These are phyloP conservation scores for Delichon dasypus DNA, from an alignment of 2,797 vertebrate genomes.

Conservation along the genomic window DNA sequence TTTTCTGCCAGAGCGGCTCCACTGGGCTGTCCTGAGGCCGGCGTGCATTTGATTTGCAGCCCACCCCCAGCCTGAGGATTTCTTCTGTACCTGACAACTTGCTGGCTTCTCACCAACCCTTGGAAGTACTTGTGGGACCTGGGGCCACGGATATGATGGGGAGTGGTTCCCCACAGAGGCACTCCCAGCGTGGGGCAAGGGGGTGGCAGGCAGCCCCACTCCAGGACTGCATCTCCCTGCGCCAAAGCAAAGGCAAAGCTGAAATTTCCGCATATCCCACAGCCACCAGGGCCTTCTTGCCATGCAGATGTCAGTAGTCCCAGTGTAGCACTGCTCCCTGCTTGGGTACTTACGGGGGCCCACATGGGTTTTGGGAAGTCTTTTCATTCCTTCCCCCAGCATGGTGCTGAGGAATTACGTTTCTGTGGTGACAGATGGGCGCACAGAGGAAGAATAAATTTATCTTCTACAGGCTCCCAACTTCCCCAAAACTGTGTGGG, in stretches of 20 bases:
- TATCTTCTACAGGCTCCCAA: background rate
- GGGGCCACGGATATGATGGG: background rate
- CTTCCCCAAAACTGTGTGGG: background rate
- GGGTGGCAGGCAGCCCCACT: background rate
- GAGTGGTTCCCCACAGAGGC: background rate
- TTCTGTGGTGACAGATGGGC: background rate
- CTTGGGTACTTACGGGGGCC: background rate
- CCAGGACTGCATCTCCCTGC: rapidly evolving
- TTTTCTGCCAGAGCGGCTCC: background rate
- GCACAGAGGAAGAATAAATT: background rate
- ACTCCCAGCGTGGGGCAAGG: rapidly evolving
- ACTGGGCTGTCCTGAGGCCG: background rate
- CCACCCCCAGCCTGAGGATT: background rate
- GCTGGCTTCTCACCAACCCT: conserved; percentile 39
- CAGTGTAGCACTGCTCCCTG: rapidly evolving
- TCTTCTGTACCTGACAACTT: conserved; percentile 7
- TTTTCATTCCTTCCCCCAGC: background rate
- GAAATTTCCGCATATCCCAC: too few species aligned
- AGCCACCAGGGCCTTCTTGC: background rate
- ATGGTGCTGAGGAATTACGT: background rate
- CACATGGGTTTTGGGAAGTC: conserved; percentile 50
- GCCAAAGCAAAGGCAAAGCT: background rate
- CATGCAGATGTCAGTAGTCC: background rate
- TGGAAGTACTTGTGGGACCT: background rate
- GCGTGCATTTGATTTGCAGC: background rate